Conservation (phyloP, 2,113 vertebrate species). For the Ctenomys sociabilis region DNA sequence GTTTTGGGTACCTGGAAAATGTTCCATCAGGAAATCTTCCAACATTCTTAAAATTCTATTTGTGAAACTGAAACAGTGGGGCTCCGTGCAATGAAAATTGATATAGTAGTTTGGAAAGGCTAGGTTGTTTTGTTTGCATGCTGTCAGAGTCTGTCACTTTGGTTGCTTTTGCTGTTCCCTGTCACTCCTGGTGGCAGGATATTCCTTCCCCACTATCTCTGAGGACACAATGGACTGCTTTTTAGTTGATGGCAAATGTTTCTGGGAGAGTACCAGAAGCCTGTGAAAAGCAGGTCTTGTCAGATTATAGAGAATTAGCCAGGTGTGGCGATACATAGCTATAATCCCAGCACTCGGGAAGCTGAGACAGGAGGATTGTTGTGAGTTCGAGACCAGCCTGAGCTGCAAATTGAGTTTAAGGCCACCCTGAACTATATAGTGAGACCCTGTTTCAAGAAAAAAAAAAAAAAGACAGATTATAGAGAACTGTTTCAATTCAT, state of each 20-base stretch:
- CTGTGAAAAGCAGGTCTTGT: neutral
- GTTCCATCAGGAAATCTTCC: neutral
- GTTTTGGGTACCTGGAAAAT: constrained; percentile 1
- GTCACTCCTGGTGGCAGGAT: neutral
- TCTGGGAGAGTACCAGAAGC: neutral
- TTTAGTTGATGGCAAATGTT: neutral
- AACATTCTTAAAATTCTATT: neutral
- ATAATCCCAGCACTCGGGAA: too few relatives aligned
- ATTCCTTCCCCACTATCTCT: neutral
- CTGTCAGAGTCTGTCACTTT: neutral
- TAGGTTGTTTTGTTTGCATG: neutral
- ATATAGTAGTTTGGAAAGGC: neutral
- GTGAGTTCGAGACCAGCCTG: too few relatives aligned
- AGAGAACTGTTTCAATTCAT: neutral
- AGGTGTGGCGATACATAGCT: too few relatives aligned
- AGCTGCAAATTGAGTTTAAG: too few relatives aligned
- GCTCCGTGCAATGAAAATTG: neutral
- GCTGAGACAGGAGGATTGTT: too few relatives aligned
- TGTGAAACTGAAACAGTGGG: neutral
- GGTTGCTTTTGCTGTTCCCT: neutral
- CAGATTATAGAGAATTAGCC: neutral
- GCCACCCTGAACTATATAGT: too few relatives aligned
- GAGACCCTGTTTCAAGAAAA: too few relatives aligned
- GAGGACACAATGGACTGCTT: neutral
- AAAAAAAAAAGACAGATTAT: too few relatives aligned